A percentile compares a stretch with the other conserved stretches of the same genome.
Evolutionary conservation across 64 coral and sea anemone species (phyloP).

Genomic region (Dendronephthya gigantea): DNA sequence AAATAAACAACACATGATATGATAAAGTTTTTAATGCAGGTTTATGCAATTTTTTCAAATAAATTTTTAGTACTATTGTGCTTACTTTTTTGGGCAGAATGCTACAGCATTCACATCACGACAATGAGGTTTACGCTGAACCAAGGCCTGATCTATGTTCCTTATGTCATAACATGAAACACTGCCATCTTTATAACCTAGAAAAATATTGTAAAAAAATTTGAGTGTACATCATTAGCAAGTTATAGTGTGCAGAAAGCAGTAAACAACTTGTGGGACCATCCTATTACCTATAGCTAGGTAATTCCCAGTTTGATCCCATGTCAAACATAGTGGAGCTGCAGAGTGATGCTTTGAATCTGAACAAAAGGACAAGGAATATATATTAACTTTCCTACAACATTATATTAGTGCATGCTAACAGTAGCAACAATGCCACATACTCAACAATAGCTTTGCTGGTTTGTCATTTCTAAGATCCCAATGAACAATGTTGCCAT

Average conservation of each 20-base stretch:
- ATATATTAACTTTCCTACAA: too few species aligned
- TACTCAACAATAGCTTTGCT: conserved; percentile 49
- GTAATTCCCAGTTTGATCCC: conserved; percentile 6
- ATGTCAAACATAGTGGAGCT: neutral
- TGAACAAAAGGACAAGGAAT: neutral
- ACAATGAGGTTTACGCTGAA: conserved; percentile 63
- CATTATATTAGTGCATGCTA: too few species aligned
- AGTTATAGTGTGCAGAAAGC: too few species aligned
- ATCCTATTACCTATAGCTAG: neutral
- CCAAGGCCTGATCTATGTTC: conserved; percentile 45
- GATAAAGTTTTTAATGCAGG: neutral
- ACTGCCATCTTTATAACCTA: conserved; percentile 81
- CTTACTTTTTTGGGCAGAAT: conserved; percentile 84
- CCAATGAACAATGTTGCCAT: conserved; percentile 82
- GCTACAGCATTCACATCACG: conserved; percentile 73
- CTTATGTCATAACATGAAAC: conserved; percentile 60
- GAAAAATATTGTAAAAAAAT: neutral
- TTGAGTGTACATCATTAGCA: too few species aligned
- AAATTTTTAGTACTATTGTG: neutral
- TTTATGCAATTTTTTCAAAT: neutral
- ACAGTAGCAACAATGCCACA: too few species aligned
- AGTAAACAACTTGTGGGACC: too few species aligned
- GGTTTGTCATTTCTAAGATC: conserved; percentile 63
- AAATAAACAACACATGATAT: conserved; percentile 5
- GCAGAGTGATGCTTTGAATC: neutral